These are phyloP conservation scores for Enteromius mattozi DNA, from an alignment of 2,797 vertebrate genomes.

Conservation along the genomic window DNA sequence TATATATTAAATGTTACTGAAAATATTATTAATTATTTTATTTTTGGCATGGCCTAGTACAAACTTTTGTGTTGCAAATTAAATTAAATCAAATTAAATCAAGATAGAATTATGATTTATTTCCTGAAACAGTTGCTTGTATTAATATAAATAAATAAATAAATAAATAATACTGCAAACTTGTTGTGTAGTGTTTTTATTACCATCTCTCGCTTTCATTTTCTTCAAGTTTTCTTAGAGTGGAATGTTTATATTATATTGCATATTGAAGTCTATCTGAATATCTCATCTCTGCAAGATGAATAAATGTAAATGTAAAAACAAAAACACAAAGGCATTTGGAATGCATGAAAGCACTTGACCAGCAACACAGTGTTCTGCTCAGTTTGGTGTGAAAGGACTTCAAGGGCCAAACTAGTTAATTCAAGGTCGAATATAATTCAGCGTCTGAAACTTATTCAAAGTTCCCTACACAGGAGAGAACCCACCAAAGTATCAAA, in stretches of 20 bases:
- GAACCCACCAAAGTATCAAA: constrained; percentile 35
- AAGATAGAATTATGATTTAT: too few species aligned
- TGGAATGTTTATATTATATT: background rate
- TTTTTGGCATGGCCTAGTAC: background rate
- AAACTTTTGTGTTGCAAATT: background rate
- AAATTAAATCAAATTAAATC: background rate
- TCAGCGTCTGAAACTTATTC: constrained; percentile 27
- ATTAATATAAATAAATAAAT: too few species aligned
- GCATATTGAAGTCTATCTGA: background rate
- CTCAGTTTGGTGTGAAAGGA: constrained; percentile 15
- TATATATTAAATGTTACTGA: too few species aligned
- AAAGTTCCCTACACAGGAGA: constrained; percentile 31
- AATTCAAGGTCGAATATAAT: constrained; percentile 38
- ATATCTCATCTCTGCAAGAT: background rate
- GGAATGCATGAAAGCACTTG: constrained; percentile 5
- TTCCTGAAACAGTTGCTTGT: too few species aligned
- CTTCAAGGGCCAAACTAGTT: constrained; percentile 31
- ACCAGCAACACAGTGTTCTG: constrained; percentile 17
- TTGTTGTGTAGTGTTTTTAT: too few species aligned
- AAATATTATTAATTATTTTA: too few species aligned
- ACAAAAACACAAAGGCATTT: background rate
- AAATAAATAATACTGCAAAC: too few species aligned
- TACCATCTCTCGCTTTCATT: too few species aligned
- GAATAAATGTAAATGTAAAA: background rate
- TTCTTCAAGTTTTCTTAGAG: too few species aligned